Percentiles rank a stretch among this genome's conserved stretches.
These are phyloP conservation scores for Eupleurogrammus muticus DNA, from an alignment of 2,797 vertebrate species.

Conservation along the genomic window DNA sequence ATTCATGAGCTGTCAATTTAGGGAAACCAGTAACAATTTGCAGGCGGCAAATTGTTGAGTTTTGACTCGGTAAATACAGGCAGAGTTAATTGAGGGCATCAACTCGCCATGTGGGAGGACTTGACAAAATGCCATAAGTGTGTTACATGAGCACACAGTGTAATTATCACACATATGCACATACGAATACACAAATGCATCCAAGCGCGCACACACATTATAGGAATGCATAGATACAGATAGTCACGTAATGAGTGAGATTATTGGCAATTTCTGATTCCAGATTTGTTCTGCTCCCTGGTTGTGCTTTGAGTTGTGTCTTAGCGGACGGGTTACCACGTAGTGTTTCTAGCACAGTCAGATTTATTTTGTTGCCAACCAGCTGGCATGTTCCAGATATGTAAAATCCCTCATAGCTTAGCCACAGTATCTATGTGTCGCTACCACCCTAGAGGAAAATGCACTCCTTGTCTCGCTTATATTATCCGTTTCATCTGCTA, in stretches of 20 bases:
- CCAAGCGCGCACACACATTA: constrained; percentile 24
- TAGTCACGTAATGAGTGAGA: constrained; percentile 64
- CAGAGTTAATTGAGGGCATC: constrained; percentile 82
- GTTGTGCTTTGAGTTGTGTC: constrained; percentile 35
- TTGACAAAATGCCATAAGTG: constrained; percentile 79
- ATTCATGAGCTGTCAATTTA: constrained; percentile 85
- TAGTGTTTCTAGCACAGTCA: constrained; percentile 37
- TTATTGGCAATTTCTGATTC: constrained; percentile 61
- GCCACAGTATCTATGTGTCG: constrained; percentile 34
- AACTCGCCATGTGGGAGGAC: constrained; percentile 80
- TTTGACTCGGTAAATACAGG: constrained; percentile 79
- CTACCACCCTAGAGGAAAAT: constrained; percentile 41
- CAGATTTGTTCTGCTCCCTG: constrained; percentile 60
- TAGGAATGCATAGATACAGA: constrained; percentile 44
- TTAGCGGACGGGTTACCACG: constrained; percentile 31
- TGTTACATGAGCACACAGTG: constrained; percentile 72
- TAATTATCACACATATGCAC: constrained; percentile 69
- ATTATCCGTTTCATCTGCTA: constrained; percentile 13
- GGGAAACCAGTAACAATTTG: constrained; percentile 75
- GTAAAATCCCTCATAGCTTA: constrained; percentile 47
- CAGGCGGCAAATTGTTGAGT: constrained; percentile 74
- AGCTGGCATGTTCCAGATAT: constrained; percentile 54
- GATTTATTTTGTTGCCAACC: constrained; percentile 46
- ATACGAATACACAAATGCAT: constrained; percentile 38
- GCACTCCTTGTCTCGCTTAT: not conserved